Base-by-base conservation (phyloP, 1,140 invertebrate species). In the Sminthurinus signatus region DNA sequence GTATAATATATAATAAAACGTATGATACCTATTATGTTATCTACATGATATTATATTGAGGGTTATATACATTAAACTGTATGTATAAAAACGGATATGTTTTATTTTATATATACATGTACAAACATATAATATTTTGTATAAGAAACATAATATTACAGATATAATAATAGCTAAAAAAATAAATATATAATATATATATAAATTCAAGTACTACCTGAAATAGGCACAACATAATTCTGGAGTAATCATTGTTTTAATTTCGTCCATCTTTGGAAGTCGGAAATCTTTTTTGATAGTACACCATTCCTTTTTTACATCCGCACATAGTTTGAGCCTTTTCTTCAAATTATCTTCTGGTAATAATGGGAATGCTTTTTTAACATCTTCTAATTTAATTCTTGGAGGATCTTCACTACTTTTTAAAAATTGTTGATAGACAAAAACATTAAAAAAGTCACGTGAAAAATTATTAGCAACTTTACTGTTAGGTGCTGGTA, bases 341-440 rank as follows among this genome's bases (percentile, higher is more conserved):
- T 99, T 99, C 48, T 96, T 81, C 60, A 98, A 97, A 59, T 91
- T 95, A 74, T 91, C 96, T 75, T 99, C 96, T 0, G 93, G 96
- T 76, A 98, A 93, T 2, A 90, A 90, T 0, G 94, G 94, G 76
- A 98, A 99, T 0, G 95, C 93, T 74, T 86, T 86, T 77, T 96
- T 97, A 29, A 99, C 97, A 75, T 99, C 96, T 73, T 99, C 97
- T 96, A 99, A 99, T 78, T 91, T 91, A 39, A 99, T 97, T 70
- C 93, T 81, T 14, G 88, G 79, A 0, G 93, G 93, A 65, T 84
- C 86, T 75, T 98, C 93, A 51, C 82, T 80, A 69, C 93, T 97
- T 74, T 93, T 95, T 94, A 94, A 98, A 78, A 99, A 99, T 46
- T 99, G 77, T 63, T 96, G 83, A 75, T 98, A 98, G 69, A 99